phyloP scores from a whole-genome alignment of 2,888 invertebrate species.

The Drosophila paranaensis region DNA sequence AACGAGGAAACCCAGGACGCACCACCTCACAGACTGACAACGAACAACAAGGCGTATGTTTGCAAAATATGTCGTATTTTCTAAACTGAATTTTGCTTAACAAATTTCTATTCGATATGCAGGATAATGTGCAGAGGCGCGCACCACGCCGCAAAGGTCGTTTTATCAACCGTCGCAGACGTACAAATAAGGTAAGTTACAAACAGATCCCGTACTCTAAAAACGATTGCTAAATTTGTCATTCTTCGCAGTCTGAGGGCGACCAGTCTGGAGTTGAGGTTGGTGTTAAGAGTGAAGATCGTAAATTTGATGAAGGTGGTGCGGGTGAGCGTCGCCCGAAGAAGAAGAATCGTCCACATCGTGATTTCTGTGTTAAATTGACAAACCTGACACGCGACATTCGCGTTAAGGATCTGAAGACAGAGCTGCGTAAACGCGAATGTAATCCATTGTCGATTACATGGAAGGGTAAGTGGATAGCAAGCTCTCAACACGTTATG shows the following conservation, averaged over 20 bases:
- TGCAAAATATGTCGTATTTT: neutral
- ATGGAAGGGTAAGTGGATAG: constrained; percentile 87
- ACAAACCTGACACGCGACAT: constrained; percentile 90
- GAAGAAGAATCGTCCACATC: constrained; percentile 72
- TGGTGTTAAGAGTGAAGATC: constrained; percentile 81
- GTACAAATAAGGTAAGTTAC: constrained; percentile 79
- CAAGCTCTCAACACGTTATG: neutral
- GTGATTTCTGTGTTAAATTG: constrained; percentile 86
- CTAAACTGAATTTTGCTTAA: neutral
- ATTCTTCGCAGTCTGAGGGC: constrained; percentile 79
- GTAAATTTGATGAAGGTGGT: constrained; percentile 69
- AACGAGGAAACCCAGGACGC: constrained; percentile 85
- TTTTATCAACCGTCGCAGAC: constrained; percentile 80
- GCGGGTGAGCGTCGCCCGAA: constrained; percentile 69
- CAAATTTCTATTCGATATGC: constrained; percentile 1
- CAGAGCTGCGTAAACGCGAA: constrained; percentile 89
- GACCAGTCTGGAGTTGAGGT: constrained; percentile 83
- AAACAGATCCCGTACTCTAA: neutral
- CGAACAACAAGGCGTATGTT: constrained; percentile 79
- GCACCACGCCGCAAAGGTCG: constrained; percentile 78
- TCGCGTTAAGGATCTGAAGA: constrained; percentile 90
- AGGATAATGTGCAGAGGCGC: constrained; percentile 74
- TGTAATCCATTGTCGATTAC: constrained; percentile 91
- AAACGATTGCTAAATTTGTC: neutral
- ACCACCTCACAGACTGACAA: constrained; percentile 82